These are phyloP conservation scores for Chiridota heheva DNA, from an alignment of 35 echinoderm and acorn worm species.

Conservation along the genomic window DNA sequence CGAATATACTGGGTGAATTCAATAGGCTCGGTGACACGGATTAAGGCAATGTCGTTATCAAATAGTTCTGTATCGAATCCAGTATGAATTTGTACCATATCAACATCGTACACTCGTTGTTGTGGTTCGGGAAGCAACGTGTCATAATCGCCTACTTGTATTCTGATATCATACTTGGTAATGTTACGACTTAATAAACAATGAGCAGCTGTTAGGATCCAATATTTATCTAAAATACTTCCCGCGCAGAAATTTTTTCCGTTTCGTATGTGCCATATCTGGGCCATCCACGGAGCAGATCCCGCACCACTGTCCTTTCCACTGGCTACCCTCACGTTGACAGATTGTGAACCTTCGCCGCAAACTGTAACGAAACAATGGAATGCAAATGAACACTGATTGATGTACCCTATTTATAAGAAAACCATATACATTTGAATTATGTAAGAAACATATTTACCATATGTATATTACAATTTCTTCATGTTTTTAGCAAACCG, in stretches of 20 bases:
- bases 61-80: slow-evolving; percentile 40
- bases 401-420: not conserved
- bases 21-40: slow-evolving; percentile 59
- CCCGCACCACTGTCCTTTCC: slow-evolving; percentile 30
- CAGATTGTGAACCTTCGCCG: slow-evolving; percentile 9
- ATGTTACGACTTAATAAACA: slow-evolving; percentile 45
- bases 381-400: not conserved
- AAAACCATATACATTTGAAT: not conserved
- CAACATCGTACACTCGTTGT: slow-evolving; percentile 60
- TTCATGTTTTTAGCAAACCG: not conserved
- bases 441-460: not conserved
- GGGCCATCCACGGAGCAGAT: slow-evolving; percentile 78
- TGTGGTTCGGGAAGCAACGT: slow-evolving; percentile 62
- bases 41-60: slow-evolving; percentile 77
- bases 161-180: slow-evolving; percentile 29
- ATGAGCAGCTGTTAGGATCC: slow-evolving; percentile 92
- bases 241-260: slow-evolving; percentile 73
- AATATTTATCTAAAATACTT: slow-evolving; percentile 76
- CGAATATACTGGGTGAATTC: slow-evolving; percentile 69
- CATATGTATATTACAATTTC: not conserved
- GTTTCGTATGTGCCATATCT: slow-evolving; percentile 65
- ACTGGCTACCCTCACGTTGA: slow-evolving; percentile 24
- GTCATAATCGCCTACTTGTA: slow-evolving; percentile 80
- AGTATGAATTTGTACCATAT: slow-evolving; percentile 55
- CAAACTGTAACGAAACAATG: slow-evolving; percentile 52